Percentiles rank a stretch among this genome's conserved stretches.
Conservation (phyloP, 2,113 vertebrate species). For the Odontesthes bonariensis region DNA sequence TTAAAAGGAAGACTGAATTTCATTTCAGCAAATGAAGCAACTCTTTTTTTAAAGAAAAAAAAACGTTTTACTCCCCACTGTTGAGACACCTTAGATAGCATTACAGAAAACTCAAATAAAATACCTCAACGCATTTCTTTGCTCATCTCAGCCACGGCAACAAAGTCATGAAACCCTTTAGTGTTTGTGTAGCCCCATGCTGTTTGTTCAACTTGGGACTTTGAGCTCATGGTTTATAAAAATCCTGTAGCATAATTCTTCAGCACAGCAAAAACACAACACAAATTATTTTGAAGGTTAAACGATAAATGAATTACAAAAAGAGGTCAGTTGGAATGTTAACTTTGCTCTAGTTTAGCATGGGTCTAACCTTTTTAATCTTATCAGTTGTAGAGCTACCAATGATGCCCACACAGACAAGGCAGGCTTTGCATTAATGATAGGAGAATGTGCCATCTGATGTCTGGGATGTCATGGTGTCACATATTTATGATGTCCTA, state of each 20-base stretch:
- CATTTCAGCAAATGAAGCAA: no score
- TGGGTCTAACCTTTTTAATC: background rate
- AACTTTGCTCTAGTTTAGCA: background rate
- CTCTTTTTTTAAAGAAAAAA: background rate
- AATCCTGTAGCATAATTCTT: conserved; percentile 35
- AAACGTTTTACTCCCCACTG: background rate
- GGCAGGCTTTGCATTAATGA: background rate
- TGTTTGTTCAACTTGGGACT: conserved; percentile 39
- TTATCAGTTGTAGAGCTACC: background rate
- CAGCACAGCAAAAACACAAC: conserved; percentile 38
- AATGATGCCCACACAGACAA: background rate
- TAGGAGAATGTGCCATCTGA: no score
- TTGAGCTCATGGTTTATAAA: conserved; percentile 46
- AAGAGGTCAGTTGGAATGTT: background rate
- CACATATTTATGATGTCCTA: no score
- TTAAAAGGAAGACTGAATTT: conserved; percentile 19
- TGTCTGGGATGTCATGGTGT: no score
- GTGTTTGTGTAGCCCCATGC: conserved; percentile 9
- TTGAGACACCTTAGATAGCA: background rate
- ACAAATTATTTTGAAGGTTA: conserved; percentile 47
- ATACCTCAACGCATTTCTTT: conserved; percentile 6
- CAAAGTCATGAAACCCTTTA: conserved; percentile 10
- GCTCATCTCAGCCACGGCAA: background rate
- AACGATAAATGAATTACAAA: background rate
- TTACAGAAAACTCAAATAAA: conserved; percentile 31